These are phyloP conservation scores for Dicentrarchus labrax DNA, from an alignment of 2,113 vertebrate genomes.

Conservation along the genomic window DNA sequence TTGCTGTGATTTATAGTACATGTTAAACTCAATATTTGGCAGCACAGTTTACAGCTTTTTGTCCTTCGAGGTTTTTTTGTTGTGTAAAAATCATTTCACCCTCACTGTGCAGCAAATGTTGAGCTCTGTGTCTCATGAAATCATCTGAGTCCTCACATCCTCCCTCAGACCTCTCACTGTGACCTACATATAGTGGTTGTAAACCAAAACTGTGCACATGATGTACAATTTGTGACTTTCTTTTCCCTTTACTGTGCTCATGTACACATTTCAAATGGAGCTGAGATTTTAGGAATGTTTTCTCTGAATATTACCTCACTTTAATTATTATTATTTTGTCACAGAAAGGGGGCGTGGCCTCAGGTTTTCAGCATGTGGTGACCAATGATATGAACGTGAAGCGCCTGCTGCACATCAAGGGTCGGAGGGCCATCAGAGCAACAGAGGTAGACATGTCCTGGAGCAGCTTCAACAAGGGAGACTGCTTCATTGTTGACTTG, in stretches of 20 bases:
- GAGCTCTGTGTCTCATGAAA: not conserved
- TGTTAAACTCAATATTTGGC: not conserved
- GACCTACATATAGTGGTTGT: not conserved
- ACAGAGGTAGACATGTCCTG: constrained; percentile 82
- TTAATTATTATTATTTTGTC: not conserved
- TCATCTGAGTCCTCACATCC: constrained; percentile 1
- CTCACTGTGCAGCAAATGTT: not conserved
- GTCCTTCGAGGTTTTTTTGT: constrained; percentile 10
- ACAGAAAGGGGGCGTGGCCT: constrained; percentile 86
- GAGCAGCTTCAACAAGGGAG: constrained; percentile 85
- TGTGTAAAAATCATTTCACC: constrained; percentile 11
- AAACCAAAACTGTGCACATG: not conserved
- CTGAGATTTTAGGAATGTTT: not conserved
- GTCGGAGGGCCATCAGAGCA: constrained; percentile 83
- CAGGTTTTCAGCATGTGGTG: constrained; percentile 84
- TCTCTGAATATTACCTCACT: not conserved
- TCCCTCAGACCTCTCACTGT: not conserved
- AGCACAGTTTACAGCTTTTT: constrained; percentile 10
- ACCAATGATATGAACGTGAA: constrained; percentile 76
- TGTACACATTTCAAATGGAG: not conserved
- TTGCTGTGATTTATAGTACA: not conserved
- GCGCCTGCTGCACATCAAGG: constrained; percentile 85
- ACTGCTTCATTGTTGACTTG: constrained; percentile 87
- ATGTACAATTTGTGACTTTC: not conserved
- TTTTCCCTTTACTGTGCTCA: not conserved